These are phyloP conservation scores for Triplophysa rosa DNA, from an alignment of 2,113 vertebrate species.

Conservation along the genomic window DNA sequence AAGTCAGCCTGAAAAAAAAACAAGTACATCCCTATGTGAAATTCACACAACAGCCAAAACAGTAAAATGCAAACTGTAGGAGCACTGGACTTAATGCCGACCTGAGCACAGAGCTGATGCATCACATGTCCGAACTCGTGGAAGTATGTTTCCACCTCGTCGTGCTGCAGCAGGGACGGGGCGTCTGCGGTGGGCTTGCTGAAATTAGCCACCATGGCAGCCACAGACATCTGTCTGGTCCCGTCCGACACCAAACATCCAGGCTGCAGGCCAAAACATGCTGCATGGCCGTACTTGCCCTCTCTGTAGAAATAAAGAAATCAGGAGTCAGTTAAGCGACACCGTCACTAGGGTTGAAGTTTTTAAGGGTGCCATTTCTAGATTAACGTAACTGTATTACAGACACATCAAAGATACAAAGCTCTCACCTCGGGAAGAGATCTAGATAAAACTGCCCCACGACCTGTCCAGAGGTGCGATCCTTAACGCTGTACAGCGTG, in stretches of 20 bases:
- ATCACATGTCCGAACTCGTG: conserved; percentile 98
- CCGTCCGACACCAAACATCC: conserved; percentile 84
- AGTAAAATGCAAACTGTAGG: no score
- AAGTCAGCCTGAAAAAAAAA: conserved; percentile 83
- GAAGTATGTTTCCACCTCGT: conserved; percentile 98
- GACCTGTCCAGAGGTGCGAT: conserved; percentile 69
- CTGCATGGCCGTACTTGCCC: conserved; percentile 94
- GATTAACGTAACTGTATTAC: no score
- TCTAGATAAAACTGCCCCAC: conserved; percentile 97
- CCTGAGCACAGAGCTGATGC: conserved; percentile 97
- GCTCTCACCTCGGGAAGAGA: conserved; percentile 85
- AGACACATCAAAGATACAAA: background rate
- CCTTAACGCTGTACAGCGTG: conserved; percentile 83
- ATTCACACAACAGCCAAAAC: background rate
- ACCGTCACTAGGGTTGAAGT: no score
- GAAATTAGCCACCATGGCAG: conserved; percentile 98
- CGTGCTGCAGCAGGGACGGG: conserved; percentile 92
- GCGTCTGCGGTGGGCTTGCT: conserved; percentile 85
- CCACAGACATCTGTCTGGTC: conserved; percentile 84
- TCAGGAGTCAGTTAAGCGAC: no score
- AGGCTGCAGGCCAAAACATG: conserved; percentile 95
- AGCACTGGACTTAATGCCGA: conserved; percentile 54
- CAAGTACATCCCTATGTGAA: background rate
- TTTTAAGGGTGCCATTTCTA: no score
- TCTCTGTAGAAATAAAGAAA: conserved; percentile 73